Percentiles rank a stretch among this genome's conserved stretches.
Evolutionary conservation across 2,888 invertebrate species (phyloP).

Genomic region (Limenitis camilla): DNA sequence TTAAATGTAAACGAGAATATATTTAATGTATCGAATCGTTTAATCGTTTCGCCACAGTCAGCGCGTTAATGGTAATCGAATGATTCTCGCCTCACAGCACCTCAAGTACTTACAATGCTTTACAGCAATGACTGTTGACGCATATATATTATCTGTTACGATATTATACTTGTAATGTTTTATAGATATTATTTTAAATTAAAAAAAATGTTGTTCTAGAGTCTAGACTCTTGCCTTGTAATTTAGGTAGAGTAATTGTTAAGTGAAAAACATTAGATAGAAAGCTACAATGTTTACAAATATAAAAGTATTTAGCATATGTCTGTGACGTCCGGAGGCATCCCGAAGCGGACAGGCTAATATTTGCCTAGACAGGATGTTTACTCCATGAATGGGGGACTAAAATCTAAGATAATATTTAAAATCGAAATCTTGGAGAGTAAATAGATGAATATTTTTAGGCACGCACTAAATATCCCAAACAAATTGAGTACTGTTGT

Average conservation of each 20-base stretch:
- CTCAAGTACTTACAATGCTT: conserved; percentile 28
- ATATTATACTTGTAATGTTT: too few relatives aligned
- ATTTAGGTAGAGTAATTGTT: conserved; percentile 4
- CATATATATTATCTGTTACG: background rate
- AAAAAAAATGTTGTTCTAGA: too few relatives aligned
- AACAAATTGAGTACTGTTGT: background rate
- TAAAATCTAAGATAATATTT: conserved; percentile 64
- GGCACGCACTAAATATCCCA: conserved; percentile 4
- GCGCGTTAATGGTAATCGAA: conserved; percentile 47
- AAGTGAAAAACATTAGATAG: conserved; percentile 1
- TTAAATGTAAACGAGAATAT: background rate
- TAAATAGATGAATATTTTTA: conserved; percentile 38
- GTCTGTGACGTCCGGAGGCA: conserved; percentile 49
- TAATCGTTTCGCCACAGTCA: conserved; percentile 27
- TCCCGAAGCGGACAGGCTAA: conserved; percentile 40
- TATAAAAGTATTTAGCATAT: conserved; percentile 54
- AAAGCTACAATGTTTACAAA: conserved; percentile 29
- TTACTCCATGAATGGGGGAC: conserved; percentile 53
- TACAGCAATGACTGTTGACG: background rate
- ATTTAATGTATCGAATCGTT: background rate
- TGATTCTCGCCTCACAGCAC: conserved; percentile 44
- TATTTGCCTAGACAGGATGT: conserved; percentile 69
- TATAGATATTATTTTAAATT: too few relatives aligned
- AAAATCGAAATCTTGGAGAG: conserved; percentile 41
- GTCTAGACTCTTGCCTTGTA: too few relatives aligned